Base-by-base conservation (phyloP, 2,888 invertebrate genomes). In the Bombylius discolor region DNA sequence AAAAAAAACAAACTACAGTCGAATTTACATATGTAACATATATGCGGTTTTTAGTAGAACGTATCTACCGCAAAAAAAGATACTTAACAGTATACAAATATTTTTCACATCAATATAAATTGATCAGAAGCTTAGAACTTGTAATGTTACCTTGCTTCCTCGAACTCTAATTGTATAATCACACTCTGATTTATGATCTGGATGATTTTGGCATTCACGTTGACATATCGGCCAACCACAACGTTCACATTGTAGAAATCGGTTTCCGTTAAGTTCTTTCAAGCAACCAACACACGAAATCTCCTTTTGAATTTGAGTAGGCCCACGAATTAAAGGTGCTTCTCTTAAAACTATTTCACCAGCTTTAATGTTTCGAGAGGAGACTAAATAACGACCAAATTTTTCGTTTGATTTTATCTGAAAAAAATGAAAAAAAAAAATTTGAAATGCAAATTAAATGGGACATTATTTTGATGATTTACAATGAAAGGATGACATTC, bases 161-260 rank as follows among this genome's bases (percentile, higher is more conserved):
- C 80, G 77, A 7, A 1, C 1, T 53, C 81, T 73, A 51, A 76
- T 71, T 0, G 87, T 87, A 58, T 86, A 81, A 58, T 79, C 73
- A 64, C 90, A 89, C 69, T 89, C 89, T 0, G 83, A 81, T 13
- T 74, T 72, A 66, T 89, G 89, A 5, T 77, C 78, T 1, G 77
- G 75, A n/a, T 77, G 76, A 45, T 75, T 68, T 45, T 79, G 79
- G 68, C 90, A 90, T 14, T 74, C 75, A 14, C 78, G 74, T 1
- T 80, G 79, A 67, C 91, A 91, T 66, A 89, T 76, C 0, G 90
- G 90, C 89, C 90, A 90, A 2, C 89, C 89, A 62, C 91, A 92
- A 59, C 78, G 77, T 31, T 74, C 70, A 64, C 89, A 89, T 0
- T 65, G 61, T 48, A 68, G 65, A 58, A 66, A 66, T 58, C 77